Evolutionary conservation across 2,113 vertebrate genomes (phyloP).

Genomic region (Otis tarda): DNA sequence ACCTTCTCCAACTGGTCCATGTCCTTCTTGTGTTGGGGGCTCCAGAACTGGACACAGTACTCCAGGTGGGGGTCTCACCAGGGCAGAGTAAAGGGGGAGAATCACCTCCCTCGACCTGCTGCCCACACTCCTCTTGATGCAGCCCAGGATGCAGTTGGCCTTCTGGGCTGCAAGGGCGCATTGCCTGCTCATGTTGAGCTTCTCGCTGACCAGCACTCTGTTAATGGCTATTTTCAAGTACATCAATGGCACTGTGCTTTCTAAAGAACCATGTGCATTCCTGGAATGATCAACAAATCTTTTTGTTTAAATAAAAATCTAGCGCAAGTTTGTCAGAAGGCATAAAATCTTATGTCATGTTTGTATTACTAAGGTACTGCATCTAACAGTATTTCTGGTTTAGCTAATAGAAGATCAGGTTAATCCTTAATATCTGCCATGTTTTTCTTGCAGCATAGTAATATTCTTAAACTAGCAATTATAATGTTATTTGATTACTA

Average conservation of each 20-base stretch:
- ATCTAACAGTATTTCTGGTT: not conserved
- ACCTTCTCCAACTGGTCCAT: no score
- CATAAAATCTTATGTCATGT: not conserved
- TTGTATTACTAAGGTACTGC: not conserved
- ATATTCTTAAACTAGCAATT: not conserved
- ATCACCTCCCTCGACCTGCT: no score
- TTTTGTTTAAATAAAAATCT: not conserved
- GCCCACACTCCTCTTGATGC: no score
- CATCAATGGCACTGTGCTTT: not conserved
- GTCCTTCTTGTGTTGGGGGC: no score
- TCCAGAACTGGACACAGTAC: no score
- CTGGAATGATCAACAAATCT: not conserved
- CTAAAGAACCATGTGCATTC: not conserved
- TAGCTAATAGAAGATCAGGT: not conserved
- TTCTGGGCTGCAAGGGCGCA: no score
- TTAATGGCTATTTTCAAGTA: not conserved
- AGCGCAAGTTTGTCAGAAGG: not conserved
- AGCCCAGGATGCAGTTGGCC: no score
- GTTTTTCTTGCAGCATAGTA: not conserved
- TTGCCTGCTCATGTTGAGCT: no score
- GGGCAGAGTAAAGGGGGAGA: no score
- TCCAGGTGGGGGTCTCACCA: no score
- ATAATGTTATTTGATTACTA: not conserved
- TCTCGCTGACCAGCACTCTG: no score
- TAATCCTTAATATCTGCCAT: not conserved